Percentiles rank a stretch among this genome's conserved stretches.
phyloP scores from a whole-genome alignment of 2,888 invertebrate species.

The Embidobia sp. region DNA sequence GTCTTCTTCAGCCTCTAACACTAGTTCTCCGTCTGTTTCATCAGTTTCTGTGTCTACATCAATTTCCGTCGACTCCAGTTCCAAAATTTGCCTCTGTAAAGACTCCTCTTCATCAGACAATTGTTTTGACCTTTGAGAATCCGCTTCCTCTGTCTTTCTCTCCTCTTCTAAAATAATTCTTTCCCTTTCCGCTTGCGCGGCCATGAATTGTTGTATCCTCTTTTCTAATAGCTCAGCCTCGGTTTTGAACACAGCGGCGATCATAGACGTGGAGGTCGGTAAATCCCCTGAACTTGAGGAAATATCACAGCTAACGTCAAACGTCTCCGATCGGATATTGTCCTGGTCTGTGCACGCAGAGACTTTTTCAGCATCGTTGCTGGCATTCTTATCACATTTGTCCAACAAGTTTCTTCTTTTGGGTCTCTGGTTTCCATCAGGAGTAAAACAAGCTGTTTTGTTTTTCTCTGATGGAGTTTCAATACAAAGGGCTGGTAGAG shows the following conservation, averaged over 20 bases:
- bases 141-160: constrained; percentile 85
- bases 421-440: constrained; percentile 70
- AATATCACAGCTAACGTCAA: constrained; percentile 47
- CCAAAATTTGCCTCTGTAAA: constrained; percentile 88
- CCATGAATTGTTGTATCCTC: constrained; percentile 80
- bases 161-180: constrained; percentile 80
- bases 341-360: constrained; percentile 74
- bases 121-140: constrained; percentile 85
- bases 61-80: constrained; percentile 88
- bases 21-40: constrained; percentile 88
- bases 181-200: constrained; percentile 80
- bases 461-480: constrained; percentile 73
- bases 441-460: constrained; percentile 73
- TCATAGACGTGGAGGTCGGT: constrained; percentile 78
- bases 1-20: constrained; percentile 81
- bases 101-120: constrained; percentile 90
- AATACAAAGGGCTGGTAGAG: constrained; percentile 87
- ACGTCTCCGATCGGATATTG: constrained; percentile 38
- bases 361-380: constrained; percentile 72
- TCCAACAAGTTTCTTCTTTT: constrained; percentile 69
- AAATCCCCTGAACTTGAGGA: constrained; percentile 68
- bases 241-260: constrained; percentile 79
- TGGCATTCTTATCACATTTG: constrained; percentile 71
- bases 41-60: constrained; percentile 92
- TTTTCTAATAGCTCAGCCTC: constrained; percentile 80